A percentile compares a stretch with the other conserved stretches of the same genome.
These are phyloP conservation scores for Copidosoma aretas DNA, from an alignment of 2,888 invertebrate species.

Conservation along the genomic window DNA sequence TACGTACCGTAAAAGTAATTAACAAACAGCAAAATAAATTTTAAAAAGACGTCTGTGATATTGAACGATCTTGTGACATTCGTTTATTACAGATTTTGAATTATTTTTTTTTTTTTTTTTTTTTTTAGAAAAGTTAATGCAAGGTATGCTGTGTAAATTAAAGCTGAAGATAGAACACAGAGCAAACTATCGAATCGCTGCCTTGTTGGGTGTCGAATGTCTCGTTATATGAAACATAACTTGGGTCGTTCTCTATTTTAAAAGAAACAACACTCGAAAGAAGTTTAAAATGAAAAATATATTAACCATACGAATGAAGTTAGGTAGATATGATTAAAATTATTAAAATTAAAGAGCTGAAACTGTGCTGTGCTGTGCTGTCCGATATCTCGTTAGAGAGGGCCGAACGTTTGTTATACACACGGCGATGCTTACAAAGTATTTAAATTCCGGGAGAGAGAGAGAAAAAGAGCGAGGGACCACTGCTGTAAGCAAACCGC, in stretches of 20 bases:
- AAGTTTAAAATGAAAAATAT: slow-evolving; percentile 43
- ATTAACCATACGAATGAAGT: slow-evolving; percentile 40
- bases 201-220: slow-evolving; percentile 24
- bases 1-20: slow-evolving; percentile 57
- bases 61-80: slow-evolving; percentile 63
- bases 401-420: slow-evolving; percentile 53
- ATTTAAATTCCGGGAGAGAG: slow-evolving; percentile 19
- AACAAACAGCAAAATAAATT: slow-evolving; percentile 38
- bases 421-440: slow-evolving; percentile 25
- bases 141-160: not conserved
- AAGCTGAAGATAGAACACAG: slow-evolving; percentile 1
- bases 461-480: slow-evolving; percentile 31
- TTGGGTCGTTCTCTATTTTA: slow-evolving; percentile 33
- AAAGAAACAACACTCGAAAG: slow-evolving; percentile 12
- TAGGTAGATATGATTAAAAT: slow-evolving; percentile 1
- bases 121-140: not conserved
- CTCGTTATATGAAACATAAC: slow-evolving; percentile 25
- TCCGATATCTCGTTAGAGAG: slow-evolving; percentile 55
- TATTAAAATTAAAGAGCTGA: slow-evolving; percentile 15
- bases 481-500: slow-evolving; percentile 1
- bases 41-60: slow-evolving; percentile 62
- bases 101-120: slow-evolving; percentile 14
- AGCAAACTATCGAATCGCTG: slow-evolving; percentile 23
- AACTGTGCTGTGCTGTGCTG: slow-evolving; percentile 51
- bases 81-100: slow-evolving; percentile 49